Evolutionary conservation across 2,113 vertebrate genomes (phyloP).

Genomic region (Phylloscopus trochilus): DNA sequence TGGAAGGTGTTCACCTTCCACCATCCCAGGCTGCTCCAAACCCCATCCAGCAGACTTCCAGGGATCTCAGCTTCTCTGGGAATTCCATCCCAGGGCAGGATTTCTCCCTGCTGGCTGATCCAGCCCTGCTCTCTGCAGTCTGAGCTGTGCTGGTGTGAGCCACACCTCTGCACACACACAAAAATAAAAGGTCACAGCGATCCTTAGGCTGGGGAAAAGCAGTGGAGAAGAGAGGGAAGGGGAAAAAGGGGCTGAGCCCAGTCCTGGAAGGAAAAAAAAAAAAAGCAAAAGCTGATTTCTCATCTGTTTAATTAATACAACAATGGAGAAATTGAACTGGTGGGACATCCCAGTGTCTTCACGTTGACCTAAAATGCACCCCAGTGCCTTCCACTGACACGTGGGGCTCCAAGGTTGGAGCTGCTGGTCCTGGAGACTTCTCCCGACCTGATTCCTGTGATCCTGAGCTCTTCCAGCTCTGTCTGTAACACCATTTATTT

Average conservation of each 20-base stretch:
- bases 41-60: too few species aligned
- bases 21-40: too few species aligned
- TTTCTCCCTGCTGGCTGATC: too few species aligned
- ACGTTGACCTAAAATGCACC: rapidly evolving
- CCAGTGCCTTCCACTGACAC: rapidly evolving
- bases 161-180: neutral
- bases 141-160: neutral
- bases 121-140: too few species aligned
- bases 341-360: neutral
- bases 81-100: neutral
- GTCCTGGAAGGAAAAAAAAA: neutral
- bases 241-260: neutral
- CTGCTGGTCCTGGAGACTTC: neutral
- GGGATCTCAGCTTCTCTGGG: too few species aligned
- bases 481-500: neutral
- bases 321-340: neutral
- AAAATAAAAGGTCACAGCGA: neutral
- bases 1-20: too few species aligned
- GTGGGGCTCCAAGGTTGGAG: rapidly evolving
- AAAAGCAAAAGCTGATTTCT: neutral
- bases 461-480: neutral
- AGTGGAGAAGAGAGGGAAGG: neutral
- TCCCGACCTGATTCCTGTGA: rapidly evolving
- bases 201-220: neutral
- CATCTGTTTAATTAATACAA: too few species aligned